A percentile compares a stretch with the other conserved stretches of the same genome.
Conservation (phyloP, 2,888 invertebrate species). For the Lepas anatifera region DNA sequence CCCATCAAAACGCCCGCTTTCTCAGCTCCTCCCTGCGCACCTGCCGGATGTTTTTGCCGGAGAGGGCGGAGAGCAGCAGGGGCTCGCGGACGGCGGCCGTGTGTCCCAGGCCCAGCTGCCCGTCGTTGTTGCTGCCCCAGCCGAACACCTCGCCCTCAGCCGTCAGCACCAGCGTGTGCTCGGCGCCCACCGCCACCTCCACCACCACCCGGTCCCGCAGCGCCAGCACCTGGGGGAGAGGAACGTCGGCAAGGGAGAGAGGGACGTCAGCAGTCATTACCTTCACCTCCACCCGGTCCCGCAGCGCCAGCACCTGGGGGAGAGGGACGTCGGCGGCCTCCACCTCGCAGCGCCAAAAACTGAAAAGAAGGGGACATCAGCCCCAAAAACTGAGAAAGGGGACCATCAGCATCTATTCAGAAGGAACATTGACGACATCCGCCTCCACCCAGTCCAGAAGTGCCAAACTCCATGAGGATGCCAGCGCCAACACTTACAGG, state of each 20-base stretch:
- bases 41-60: constrained; percentile 44
- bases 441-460: constrained; percentile 41
- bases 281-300: constrained; percentile 42
- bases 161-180: constrained; percentile 46
- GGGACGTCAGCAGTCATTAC: constrained; percentile 37
- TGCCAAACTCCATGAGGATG: too few relatives aligned
- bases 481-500: too few relatives aligned
- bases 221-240: constrained; percentile 31
- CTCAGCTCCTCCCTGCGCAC: too few relatives aligned
- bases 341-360: too few relatives aligned
- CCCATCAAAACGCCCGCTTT: too few relatives aligned
- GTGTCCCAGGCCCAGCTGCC: constrained; percentile 47
- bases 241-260: too few relatives aligned
- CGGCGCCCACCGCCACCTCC: constrained; percentile 48
- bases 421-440: constrained; percentile 48
- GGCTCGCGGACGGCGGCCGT: constrained; percentile 45
- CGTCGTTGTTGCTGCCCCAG: constrained; percentile 52
- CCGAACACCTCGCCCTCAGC: constrained; percentile 45
- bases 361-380: too few relatives aligned
- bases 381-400: too few relatives aligned
- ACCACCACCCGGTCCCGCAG: constrained; percentile 41
- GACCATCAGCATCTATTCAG: too few relatives aligned
- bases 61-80: constrained; percentile 40
- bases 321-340: too few relatives aligned
- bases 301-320: constrained; percentile 35